Evolutionary conservation across 2,797 vertebrate genomes (phyloP), one percentile per base, ranked within the genome.

Genomic region (Muraenolepis orangiensis): DNA sequence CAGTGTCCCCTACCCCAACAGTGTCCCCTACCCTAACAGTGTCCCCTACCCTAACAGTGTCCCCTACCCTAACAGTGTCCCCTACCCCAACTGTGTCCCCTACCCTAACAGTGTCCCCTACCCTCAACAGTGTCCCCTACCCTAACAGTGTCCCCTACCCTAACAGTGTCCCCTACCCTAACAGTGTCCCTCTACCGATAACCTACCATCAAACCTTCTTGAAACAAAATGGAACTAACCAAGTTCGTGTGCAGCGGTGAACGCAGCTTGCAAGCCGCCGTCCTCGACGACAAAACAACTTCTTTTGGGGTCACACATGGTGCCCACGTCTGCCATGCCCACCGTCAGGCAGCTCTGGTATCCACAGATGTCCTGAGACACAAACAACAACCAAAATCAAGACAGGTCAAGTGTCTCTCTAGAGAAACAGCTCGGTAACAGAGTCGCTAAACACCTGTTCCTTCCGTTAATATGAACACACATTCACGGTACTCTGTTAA

Each of bases 271-370:
- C 72, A 99, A 93, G 1, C 98, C 98, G 77, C 96, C 95, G 8
- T 99, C 98, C 87, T 98, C 96, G 0, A 98, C 96, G 69, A 98
- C 96, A 0, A 96, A 96, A 87, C 98, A 99, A 93, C 98, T 99
- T 87, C 96, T 96, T 89, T 95, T 96, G 70, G 95, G 94, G 79
- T 98, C 96, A 0, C 98, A 99, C 94, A 99, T 96, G 26, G 97
- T 98, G 78, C 97, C 97, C 0, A 96, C 95, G 1, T 98, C 96
- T 0, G 98, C 96, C 82, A 98, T 94, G 0, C 97, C 98, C 74
- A 98, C 84, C 0, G 98, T 98, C 86, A 97, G 94, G 1, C 98
- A 99, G 83, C 94, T 95, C 30, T 95, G 93, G 67, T 96, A 94
- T 12, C 96, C 96, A 0, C 98, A 99, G 88, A 99, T 96, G 78